Conservation (phyloP, 2,113 vertebrate species). For the Laticauda colubrina region DNA sequence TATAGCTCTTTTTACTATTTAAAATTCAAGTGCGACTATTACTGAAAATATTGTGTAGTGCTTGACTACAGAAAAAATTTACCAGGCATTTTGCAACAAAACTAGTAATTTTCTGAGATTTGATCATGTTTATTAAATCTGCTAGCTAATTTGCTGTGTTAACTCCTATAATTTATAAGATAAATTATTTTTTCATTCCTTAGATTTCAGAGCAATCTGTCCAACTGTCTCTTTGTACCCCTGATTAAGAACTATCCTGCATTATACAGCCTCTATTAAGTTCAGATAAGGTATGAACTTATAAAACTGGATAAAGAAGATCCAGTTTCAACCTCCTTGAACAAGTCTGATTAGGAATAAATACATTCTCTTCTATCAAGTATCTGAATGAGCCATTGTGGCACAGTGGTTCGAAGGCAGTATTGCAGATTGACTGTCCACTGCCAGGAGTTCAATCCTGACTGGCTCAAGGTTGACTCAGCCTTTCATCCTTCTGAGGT, state of each 20-base stretch:
- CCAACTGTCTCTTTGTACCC: neutral
- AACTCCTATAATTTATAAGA: neutral
- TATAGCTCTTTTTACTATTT: neutral
- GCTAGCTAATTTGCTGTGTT: neutral
- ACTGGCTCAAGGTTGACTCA: neutral
- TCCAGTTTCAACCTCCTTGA: neutral
- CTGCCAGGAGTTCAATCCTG: neutral
- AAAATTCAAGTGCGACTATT: neutral
- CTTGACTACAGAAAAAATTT: neutral
- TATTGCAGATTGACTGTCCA: neutral
- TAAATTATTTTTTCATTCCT: neutral
- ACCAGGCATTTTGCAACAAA: neutral
- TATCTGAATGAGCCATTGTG: neutral
- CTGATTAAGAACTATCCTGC: neutral
- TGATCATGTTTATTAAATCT: neutral
- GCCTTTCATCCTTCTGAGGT: neutral
- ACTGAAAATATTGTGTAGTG: neutral
- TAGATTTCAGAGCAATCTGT: neutral
- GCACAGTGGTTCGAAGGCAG: neutral
- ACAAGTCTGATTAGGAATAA: neutral
- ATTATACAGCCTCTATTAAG: neutral
- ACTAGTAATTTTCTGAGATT: neutral
- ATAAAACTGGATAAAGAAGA: neutral
- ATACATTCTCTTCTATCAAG: neutral
- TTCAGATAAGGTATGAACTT: neutral